Evolutionary conservation across 2,888 invertebrate species (phyloP), one percentile per base, ranked within the genome.

Genomic region (Perizoma affinitatum): DNA sequence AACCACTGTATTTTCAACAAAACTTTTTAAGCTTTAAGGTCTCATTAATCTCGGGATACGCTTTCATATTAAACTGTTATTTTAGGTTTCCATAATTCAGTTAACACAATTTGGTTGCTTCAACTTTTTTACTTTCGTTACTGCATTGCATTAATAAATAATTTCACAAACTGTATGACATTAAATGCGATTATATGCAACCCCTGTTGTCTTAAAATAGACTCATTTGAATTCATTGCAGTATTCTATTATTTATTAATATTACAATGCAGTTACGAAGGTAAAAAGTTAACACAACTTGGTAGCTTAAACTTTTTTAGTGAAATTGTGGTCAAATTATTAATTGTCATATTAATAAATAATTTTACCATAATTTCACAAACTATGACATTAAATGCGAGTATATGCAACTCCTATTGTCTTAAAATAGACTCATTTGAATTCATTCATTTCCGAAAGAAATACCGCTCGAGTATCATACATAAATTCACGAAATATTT

Each of bases 401-500:
- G 6, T 36, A 41, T 22, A 38, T 38, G 7, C 45, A 40, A 52
- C 5, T 51, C 11, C 5, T 46, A 10, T 36, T 38, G n/a, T 50
- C 43, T 47, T 51, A 58, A 42, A 52, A 52, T 42, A 55, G 42
- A 8, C 9, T 10, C 10, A 35, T 48, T 41, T 5, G 10, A 51
- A 9, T 46, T 46, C 46, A 50, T 49, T 22, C 42, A n/a, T 52
- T 45, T 53, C 34, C 10, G 11, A 51, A 33, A 54, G 43, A 46
- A 40, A 34, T 8, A 10, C 9, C 34, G 34, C 46, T 45, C 44
- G 33, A 5, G 22, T 44, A 11, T 7, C 33, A 51, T 62, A 58
- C 36, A 54, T 58, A 44, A 62, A 51, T 56, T 54, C 42, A 34
- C 45, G 34, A 62, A 51, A 51, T 46, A 44, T 58, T 55, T 0